A percentile compares a stretch with the other conserved stretches of the same genome.
Conservation (phyloP, 1,140 invertebrate species). For the Eueides isabella region DNA sequence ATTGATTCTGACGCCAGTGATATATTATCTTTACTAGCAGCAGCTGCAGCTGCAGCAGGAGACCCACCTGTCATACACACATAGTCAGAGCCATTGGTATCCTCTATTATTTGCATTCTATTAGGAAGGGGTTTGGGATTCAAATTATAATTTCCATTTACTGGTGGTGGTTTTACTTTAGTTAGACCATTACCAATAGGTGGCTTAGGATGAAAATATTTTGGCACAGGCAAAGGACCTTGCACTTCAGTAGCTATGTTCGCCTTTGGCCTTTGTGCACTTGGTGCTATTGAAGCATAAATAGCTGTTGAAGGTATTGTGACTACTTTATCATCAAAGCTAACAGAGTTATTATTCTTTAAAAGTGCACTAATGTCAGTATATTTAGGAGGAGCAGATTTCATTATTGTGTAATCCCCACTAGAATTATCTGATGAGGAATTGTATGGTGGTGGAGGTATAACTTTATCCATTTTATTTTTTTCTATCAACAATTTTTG, state of each 20-base stretch:
- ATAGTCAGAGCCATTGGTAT: constrained; percentile 87
- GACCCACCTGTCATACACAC: constrained; percentile 87
- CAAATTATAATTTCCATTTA: constrained; percentile 62
- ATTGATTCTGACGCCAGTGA: constrained; percentile 65
- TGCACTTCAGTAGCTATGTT: constrained; percentile 80
- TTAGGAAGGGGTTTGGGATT: constrained; percentile 56
- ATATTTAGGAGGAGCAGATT: constrained; percentile 74
- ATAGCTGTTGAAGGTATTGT: constrained; percentile 79
- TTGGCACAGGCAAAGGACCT: constrained; percentile 65
- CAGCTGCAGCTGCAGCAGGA: constrained; percentile 58
- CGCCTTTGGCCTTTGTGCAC: constrained; percentile 81
- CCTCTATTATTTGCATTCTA: constrained; percentile 82
- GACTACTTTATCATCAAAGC: constrained; percentile 75
- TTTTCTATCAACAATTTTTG: constrained; percentile 62
- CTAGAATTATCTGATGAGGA: constrained; percentile 58
- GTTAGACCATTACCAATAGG: constrained; percentile 58
- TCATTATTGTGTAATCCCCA: constrained; percentile 75
- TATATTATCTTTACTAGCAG: constrained; percentile 64
- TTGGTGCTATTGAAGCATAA: constrained; percentile 80
- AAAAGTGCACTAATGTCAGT: constrained; percentile 72
- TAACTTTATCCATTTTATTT: constrained; percentile 62
- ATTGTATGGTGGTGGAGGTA: constrained; percentile 65
- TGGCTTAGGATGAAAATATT: constrained; percentile 78
- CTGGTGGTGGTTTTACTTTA: constrained; percentile 58
- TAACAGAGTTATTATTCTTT: constrained; percentile 70